phyloP scores from a whole-genome alignment of 2,113 vertebrate genomes.

The Desmodus rotundus region DNA sequence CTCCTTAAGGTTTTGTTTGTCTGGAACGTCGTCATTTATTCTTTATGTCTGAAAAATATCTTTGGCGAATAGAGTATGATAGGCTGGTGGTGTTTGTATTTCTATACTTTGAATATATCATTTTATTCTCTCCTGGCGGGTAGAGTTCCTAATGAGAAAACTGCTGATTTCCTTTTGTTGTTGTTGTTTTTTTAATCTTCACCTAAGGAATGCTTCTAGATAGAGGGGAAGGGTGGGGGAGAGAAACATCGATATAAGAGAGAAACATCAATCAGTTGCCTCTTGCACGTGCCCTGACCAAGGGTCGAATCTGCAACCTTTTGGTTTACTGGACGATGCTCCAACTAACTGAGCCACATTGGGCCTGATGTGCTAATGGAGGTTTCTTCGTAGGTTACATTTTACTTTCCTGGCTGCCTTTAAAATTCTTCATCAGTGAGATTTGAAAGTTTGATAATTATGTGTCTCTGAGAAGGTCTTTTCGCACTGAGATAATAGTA shows the following conservation, averaged over 20 bases:
- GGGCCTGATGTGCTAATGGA: neutral
- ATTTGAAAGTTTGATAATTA: neutral
- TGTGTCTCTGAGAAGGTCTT: neutral
- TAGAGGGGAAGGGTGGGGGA: no score
- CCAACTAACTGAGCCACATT: no score
- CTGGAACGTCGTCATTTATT: neutral
- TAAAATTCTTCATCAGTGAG: neutral
- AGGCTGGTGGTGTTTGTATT: neutral
- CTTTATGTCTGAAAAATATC: neutral
- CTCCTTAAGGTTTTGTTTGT: neutral
- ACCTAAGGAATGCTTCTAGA: no score
- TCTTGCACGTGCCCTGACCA: no score
- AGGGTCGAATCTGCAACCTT: no score
- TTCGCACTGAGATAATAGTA: neutral
- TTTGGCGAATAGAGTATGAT: neutral
- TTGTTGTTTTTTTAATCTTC: no score
- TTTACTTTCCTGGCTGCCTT: neutral
- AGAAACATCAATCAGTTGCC: no score
- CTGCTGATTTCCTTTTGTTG: neutral
- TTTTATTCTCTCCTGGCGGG: neutral
- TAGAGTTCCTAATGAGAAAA: neutral
- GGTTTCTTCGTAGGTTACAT: neutral
- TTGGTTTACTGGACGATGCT: no score
- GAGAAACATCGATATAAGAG: no score
- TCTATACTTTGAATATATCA: neutral